Percentiles rank a stretch among this genome's conserved stretches.
phyloP scores from a whole-genome alignment of 2,888 invertebrate genomes.

The Frankliniella intonsa region DNA sequence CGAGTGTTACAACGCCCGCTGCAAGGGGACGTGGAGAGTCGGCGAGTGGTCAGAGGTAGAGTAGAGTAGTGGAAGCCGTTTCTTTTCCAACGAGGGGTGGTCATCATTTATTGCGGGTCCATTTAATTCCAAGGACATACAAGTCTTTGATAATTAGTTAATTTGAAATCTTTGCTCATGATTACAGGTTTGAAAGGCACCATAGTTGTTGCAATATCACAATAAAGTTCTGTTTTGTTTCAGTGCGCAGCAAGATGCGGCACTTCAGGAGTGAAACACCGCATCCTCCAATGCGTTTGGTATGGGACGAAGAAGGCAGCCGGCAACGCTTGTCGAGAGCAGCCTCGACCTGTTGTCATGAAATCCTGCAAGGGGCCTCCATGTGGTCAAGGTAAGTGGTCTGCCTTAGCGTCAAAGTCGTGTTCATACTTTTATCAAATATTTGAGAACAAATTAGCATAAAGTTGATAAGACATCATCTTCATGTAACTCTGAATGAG shows the following conservation, averaged over 20 bases:
- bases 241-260: constrained; percentile 85
- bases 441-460: not conserved
- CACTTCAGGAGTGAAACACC: constrained; percentile 76
- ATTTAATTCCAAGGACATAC: no score
- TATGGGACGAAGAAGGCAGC: constrained; percentile 76
- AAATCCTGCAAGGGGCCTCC: constrained; percentile 68
- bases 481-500: constrained; percentile 28
- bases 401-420: no score
- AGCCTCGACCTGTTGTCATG: constrained; percentile 70
- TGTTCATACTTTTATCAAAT: no score
- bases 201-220: not conserved
- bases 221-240: constrained; percentile 38
- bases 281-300: constrained; percentile 92
- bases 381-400: constrained; percentile 55
- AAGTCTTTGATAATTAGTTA: not conserved
- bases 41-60: constrained; percentile 88
- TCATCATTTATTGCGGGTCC: no score
- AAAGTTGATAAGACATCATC: constrained; percentile 24
- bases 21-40: constrained; percentile 84
- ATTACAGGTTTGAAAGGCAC: not conserved
- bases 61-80: not conserved
- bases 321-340: constrained; percentile 75
- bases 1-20: constrained; percentile 77
- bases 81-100: no score
- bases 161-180: not conserved